Evolutionary conservation across 1,140 invertebrate genomes (phyloP).

Genomic region (Drosophila triauraria): DNA sequence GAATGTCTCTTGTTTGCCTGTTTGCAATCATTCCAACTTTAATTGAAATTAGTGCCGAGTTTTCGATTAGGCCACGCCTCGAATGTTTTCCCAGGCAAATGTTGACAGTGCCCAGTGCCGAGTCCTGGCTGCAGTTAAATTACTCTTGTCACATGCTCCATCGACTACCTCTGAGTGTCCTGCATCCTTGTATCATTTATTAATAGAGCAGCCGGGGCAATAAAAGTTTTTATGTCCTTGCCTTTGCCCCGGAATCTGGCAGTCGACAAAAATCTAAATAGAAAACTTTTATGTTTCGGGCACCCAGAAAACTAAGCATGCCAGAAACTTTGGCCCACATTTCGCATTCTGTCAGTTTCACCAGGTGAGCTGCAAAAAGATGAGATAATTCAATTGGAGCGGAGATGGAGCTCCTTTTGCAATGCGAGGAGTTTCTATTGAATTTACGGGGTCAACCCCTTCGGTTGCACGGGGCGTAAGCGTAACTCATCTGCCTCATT

Average conservation of each 20-base stretch:
- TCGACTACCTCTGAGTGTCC: conserved; percentile 12
- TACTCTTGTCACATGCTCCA: conserved; percentile 7
- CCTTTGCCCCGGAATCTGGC: conserved; percentile 13
- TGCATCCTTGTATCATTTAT: conserved; percentile 52
- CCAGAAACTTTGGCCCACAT: conserved; percentile 34
- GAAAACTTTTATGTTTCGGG: conserved; percentile 43
- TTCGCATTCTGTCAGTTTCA: conserved; percentile 4
- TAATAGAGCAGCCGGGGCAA: conserved; percentile 49
- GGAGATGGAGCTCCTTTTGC: conserved; percentile 9
- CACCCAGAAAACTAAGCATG: conserved; percentile 36
- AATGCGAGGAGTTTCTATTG: conserved; percentile 54
- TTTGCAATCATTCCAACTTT: conserved; percentile 68
- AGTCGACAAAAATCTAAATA: conserved; percentile 56
- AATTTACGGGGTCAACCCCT: conserved; percentile 43
- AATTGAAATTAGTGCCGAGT: conserved; percentile 79
- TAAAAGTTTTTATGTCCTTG: conserved; percentile 41
- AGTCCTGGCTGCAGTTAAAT: conserved; percentile 23
- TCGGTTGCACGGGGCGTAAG: conserved; percentile 42
- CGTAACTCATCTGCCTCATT: conserved; percentile 47
- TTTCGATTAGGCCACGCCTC: conserved; percentile 68
- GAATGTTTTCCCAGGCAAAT: conserved; percentile 42
- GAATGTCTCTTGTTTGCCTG: conserved; percentile 35
- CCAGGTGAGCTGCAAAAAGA: conserved; percentile 16
- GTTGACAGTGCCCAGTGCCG: conserved; percentile 34
- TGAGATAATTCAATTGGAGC: conserved; percentile 65